Evolutionary conservation across 2,888 invertebrate species (phyloP), one percentile per base, ranked within the genome.

Genomic region (Halictus ligatus): DNA sequence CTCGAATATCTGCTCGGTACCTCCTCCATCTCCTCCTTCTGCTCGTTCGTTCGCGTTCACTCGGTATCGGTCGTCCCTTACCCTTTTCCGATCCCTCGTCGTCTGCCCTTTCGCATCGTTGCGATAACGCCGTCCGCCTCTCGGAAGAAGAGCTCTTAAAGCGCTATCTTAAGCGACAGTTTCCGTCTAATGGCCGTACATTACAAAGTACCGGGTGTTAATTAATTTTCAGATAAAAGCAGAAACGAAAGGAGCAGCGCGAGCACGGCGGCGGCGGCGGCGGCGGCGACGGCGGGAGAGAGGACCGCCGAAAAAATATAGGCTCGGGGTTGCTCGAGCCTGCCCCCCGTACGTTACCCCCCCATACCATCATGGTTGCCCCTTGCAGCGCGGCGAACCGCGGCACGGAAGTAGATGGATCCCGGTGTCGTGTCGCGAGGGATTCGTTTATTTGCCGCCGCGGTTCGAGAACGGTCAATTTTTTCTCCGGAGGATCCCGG

Each of bases 81-180:
- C 58, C 72, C 78, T 74, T 74, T 85, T 67, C 67, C 73, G 50
- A 80, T 72, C 73, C 79, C 75, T 58, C 73, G 64, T 60, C 64
- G 67, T 80, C 67, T 80, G 58, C 75, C 73, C 81, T 79, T 76
- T 76, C 72, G 81, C 83, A 79, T 85, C 87, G 82, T 84, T 84
- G 85, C 76, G 90, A 90, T 90, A 90, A 90, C 89, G 78, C 75
- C 80, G 74, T 87, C 78, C 87, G 73, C 78, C 87, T 89, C 87
- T 83, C 77, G 82, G 50, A 87, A 89, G 89, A 91, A 88, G 89
- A 91, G 91, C 93, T 93, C 93, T 94, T 93, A 93, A 85, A 83
- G 91, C 89, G 91, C 89, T 94, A 93, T 94, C 93, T 93, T 90
- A 91, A 93, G 91, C 90, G 92, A 90, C 90, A 91, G 91, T 89